Percentiles rank a stretch among this genome's conserved stretches.
phyloP scores from a whole-genome alignment of 1,140 invertebrate species.

The Drosophila ironensis region DNA sequence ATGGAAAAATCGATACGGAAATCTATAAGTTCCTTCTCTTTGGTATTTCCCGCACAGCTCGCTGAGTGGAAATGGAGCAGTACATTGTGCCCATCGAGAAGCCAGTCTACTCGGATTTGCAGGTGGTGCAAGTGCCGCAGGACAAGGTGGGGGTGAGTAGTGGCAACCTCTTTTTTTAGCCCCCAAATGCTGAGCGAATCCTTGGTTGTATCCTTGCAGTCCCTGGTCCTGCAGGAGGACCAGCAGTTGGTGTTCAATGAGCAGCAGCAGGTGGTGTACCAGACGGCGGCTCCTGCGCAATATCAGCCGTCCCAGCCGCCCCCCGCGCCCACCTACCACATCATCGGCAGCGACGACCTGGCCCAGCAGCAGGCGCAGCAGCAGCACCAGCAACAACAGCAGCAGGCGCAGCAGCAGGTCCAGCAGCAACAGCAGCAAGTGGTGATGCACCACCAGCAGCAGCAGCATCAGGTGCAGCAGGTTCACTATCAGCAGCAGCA shows the following conservation, averaged over 20 bases:
- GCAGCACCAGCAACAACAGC: conserved; percentile 47
- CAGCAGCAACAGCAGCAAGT: conserved; percentile 56
- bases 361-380: conserved; percentile 69
- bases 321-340: conserved; percentile 62
- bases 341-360: conserved; percentile 65
- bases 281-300: conserved; percentile 59
- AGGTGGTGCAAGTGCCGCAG: conserved; percentile 76
- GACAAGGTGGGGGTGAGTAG: conserved; percentile 74
- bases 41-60: neutral
- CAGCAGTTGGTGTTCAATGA: conserved; percentile 74
- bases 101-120: conserved; percentile 67
- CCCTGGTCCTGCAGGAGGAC: conserved; percentile 70
- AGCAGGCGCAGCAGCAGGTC: conserved; percentile 61
- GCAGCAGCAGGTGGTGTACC: conserved; percentile 77
- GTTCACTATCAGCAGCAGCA: conserved; percentile 58
- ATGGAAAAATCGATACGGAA: too few species aligned
- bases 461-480: conserved; percentile 51
- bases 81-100: conserved; percentile 64
- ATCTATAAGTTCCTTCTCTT: too few species aligned
- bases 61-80: conserved; percentile 46
- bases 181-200: too few species aligned
- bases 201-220: too few species aligned
- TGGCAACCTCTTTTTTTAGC: neutral
- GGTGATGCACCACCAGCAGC: conserved; percentile 61
- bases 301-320: conserved; percentile 64